Base-by-base conservation (phyloP, 2,113 vertebrate genomes). In the Apus apus region DNA sequence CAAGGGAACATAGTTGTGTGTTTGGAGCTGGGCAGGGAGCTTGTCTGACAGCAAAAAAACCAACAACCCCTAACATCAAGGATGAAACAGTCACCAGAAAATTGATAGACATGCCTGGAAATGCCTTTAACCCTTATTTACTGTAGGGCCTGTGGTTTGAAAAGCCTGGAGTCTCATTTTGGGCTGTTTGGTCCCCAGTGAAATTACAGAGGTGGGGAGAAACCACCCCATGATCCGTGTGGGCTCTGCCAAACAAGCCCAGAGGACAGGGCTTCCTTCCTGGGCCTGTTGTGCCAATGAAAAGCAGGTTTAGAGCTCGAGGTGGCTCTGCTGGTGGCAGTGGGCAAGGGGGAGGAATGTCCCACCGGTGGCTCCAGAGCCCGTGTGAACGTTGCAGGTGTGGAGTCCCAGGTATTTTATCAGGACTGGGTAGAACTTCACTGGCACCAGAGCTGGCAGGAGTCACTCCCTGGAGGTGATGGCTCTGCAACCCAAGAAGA, bases 121-220 rank as follows among this genome's bases (percentile, higher is more conserved):
- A 89, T 90, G 92, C 89, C 68, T 90, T 92, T 87, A 92, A 92
- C 89, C 72, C 85, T 94, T 66, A 51, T 89, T 92, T 94, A 79
- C 73, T 87, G 81, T 25, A 71, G 77, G 85, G 76, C 40, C 91
- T 89, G 92, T 67, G 94, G 92, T 75, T 67, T 79, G 81, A 48
- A 46, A 61, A 90, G 82, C 81, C 89, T 36, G 46, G 25, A 89
- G 85, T 79, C 85, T 87, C 40, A 9, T 71, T 92, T 92, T 79
- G 7, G 19, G 25, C 81, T 83, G 11, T 18, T 83, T 66, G 85
- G 81, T 83, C 89, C 82, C 62, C 67, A 6, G 57, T 71, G 8
- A 66, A 90, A 89, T 94, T 83, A 87, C 67, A 87, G 88, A 85
- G 80, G 65, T 85, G 85, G 75, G 81, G 43, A 91, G 81, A 86